Conservation (phyloP, 2,113 vertebrate species). For the Caranx melampygus region DNA sequence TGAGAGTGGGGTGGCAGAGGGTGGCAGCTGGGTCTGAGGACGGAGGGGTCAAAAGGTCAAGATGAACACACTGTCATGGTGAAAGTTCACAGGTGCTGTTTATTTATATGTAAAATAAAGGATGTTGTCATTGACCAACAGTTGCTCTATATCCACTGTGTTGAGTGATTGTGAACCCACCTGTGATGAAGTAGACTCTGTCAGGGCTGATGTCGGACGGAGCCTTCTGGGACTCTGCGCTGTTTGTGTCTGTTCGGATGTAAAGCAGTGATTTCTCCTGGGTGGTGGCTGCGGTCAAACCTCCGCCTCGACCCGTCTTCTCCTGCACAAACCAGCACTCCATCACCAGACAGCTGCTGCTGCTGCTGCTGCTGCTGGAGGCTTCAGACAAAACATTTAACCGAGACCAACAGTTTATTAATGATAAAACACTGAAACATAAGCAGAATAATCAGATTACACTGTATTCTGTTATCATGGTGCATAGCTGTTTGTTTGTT, state of each 20-base stretch:
- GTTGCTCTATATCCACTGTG: neutral
- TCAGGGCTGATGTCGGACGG: conserved; percentile 64
- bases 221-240: neutral
- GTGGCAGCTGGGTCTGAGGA: conserved; percentile 82
- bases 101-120: neutral
- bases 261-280: conserved; percentile 80
- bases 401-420: rapidly evolving
- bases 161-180: conserved; percentile 57
- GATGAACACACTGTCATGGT: rapidly evolving
- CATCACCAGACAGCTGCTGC: conserved; percentile 73
- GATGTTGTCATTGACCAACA: neutral
- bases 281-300: conserved; percentile 71
- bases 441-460: neutral
- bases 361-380: conserved; percentile 34
- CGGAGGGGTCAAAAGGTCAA: rapidly evolving
- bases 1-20: conserved; percentile 78
- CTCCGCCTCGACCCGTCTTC: conserved; percentile 69
- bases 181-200: conserved; percentile 73
- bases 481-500: neutral
- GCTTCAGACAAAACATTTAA: conserved; percentile 33
- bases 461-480: rapidly evolving
- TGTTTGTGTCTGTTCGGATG: conserved; percentile 51
- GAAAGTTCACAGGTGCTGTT: neutral
- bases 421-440: neutral
- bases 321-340: conserved; percentile 86